Evolutionary conservation across 2,888 invertebrate genomes (phyloP).

Genomic region (Deilephila porcellus): DNA sequence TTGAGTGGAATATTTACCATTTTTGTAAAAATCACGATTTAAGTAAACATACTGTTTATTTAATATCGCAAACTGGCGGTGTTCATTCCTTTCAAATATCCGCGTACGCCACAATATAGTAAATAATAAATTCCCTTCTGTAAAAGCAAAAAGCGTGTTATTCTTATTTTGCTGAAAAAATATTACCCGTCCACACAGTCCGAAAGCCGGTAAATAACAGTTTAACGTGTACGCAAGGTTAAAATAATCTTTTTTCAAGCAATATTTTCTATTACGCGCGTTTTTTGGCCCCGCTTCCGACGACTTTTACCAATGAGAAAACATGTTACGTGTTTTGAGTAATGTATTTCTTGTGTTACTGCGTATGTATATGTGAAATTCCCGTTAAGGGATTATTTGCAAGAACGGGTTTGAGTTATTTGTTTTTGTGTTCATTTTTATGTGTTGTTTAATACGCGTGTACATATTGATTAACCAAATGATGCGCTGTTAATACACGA

Average conservation of each 20-base stretch:
- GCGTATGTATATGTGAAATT: neutral
- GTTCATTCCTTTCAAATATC: constrained; percentile 5
- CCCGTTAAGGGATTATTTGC: neutral
- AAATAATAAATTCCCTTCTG: constrained; percentile 28
- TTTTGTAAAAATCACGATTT: neutral
- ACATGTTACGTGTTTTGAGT: constrained; percentile 10
- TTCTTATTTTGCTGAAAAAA: constrained; percentile 27
- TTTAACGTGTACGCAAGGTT: constrained; percentile 28
- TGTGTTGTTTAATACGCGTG: no score
- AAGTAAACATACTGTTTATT: neutral
- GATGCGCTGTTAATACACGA: no score
- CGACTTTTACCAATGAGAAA: constrained; percentile 22
- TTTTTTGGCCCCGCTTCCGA: neutral
- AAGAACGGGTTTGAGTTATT: neutral
- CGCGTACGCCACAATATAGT: constrained; percentile 2
- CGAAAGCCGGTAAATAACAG: constrained; percentile 33
- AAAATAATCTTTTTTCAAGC: constrained; percentile 22
- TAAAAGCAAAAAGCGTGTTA: constrained; percentile 30
- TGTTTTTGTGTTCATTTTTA: no score
- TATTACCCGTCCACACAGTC: constrained; percentile 27
- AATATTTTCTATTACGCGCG: constrained; percentile 23
- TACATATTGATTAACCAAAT: no score
- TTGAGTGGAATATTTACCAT: no score
- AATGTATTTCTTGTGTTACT: neutral
- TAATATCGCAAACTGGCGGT: neutral